phyloP scores from a whole-genome alignment of 2,888 invertebrate genomes.

The Itoplectis maculator region DNA sequence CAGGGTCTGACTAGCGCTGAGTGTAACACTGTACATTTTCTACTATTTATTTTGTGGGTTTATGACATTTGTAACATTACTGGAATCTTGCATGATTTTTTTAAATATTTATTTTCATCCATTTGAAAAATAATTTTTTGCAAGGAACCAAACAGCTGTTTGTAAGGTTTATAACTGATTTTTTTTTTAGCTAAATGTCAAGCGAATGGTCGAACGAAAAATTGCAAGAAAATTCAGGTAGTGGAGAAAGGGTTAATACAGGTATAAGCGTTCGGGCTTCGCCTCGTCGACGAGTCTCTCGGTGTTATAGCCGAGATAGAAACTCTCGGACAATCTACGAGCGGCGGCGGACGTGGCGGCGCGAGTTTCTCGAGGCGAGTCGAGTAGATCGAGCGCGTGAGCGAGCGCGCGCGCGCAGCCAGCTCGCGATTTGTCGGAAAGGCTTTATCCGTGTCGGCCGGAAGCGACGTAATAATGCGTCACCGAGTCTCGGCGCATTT shows the following conservation, averaged over 20 bases:
- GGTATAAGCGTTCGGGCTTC: not conserved
- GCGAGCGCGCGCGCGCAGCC: conserved; percentile 29
- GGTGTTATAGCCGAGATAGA: conserved; percentile 1
- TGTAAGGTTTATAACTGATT: too few relatives aligned
- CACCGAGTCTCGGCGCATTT: conserved; percentile 68
- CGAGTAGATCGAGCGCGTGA: conserved; percentile 32
- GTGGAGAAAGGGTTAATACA: conserved; percentile 1
- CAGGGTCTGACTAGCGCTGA: too few relatives aligned
- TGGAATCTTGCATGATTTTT: too few relatives aligned
- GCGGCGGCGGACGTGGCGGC: conserved; percentile 27
- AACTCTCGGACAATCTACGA: conserved; percentile 40
- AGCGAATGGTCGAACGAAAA: too few relatives aligned
- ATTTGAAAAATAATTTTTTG: too few relatives aligned
- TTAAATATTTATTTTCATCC: too few relatives aligned
- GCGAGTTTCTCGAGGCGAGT: conserved; percentile 51
- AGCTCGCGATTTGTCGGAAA: conserved; percentile 61
- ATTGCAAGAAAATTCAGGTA: not conserved
- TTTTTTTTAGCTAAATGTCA: not conserved
- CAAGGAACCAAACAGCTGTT: too few relatives aligned
- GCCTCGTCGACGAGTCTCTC: not conserved
- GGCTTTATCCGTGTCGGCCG: conserved; percentile 64
- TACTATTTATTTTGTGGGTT: too few relatives aligned
- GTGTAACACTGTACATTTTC: too few relatives aligned
- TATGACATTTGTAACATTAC: too few relatives aligned
- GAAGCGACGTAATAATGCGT: conserved; percentile 70